Evolutionary conservation across 2,888 invertebrate genomes (phyloP).

Genomic region (Eremobia ochroleuca): DNA sequence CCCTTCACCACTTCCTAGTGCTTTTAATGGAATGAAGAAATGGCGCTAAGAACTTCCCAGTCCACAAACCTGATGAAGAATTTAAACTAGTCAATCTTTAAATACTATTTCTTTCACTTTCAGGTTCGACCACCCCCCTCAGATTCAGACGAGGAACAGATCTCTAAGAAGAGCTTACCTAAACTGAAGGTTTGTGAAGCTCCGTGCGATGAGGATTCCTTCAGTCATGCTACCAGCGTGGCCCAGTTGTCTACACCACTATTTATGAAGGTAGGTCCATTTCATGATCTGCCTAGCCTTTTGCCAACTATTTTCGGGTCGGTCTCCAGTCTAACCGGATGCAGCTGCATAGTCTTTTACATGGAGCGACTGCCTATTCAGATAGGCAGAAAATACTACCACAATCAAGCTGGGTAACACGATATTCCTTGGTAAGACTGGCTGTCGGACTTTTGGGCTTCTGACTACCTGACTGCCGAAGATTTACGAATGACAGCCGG

Average conservation of each 20-base stretch:
- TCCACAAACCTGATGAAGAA: too few species aligned
- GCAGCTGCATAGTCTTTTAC: neutral
- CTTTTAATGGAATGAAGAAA: neutral
- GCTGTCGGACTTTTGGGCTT: too few species aligned
- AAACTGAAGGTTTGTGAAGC: conserved; percentile 75
- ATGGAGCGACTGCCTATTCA: neutral
- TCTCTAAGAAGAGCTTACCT: conserved; percentile 73
- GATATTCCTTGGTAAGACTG: neutral
- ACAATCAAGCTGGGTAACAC: neutral
- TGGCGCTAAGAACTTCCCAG: neutral
- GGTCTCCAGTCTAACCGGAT: neutral
- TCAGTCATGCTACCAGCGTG: conserved; percentile 82
- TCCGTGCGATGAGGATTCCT: conserved; percentile 79
- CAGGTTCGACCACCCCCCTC: conserved; percentile 86
- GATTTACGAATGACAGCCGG: too few species aligned
- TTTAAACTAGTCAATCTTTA: neutral
- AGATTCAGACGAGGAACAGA: conserved; percentile 84
- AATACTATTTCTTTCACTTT: neutral
- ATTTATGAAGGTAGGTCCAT: conserved; percentile 84
- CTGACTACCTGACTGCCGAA: too few species aligned
- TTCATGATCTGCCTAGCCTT: neutral
- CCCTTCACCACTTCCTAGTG: neutral
- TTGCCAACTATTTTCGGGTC: neutral
- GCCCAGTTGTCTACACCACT: conserved; percentile 83
- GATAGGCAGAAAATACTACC: too few species aligned